These are phyloP conservation scores for Malurus alboscapulatus DNA, from an alignment of 2,113 vertebrate genomes.

Conservation along the genomic window DNA sequence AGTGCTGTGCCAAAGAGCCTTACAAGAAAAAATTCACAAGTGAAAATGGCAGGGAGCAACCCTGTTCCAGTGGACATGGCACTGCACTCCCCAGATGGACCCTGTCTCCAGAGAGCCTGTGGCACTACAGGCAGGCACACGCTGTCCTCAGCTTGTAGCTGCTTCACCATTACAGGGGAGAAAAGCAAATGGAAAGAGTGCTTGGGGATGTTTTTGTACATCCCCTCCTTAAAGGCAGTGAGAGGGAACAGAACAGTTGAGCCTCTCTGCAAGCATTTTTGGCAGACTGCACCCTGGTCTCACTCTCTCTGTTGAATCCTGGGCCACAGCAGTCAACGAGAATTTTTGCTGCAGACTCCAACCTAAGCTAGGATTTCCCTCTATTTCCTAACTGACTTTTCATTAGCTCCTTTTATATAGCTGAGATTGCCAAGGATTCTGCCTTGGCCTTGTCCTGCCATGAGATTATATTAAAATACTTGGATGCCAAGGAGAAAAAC, in stretches of 20 bases:
- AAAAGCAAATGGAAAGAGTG: neutral
- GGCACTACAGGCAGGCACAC: neutral
- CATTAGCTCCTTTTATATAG: neutral
- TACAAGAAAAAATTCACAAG: neutral
- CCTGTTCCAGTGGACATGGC: neutral
- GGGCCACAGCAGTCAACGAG: neutral
- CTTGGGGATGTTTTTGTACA: neutral
- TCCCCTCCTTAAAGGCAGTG: neutral
- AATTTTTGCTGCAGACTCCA: neutral
- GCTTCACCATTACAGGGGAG: neutral
- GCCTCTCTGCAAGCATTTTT: neutral
- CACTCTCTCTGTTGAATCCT: neutral
- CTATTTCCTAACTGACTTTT: neutral
- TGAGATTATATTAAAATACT: neutral
- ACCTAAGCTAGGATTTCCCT: neutral
- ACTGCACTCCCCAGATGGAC: too few relatives aligned
- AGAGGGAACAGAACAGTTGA: neutral
- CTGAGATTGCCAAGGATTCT: neutral
- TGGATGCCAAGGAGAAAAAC: neutral
- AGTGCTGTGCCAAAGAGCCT: rapidly evolving
- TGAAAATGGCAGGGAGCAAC: neutral
- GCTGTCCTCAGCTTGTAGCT: neutral
- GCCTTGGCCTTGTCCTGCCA: neutral
- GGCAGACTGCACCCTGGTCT: neutral
- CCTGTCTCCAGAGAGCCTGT: neutral